These are phyloP conservation scores for Pocillopora damicornis DNA, from an alignment of 64 coral and sea anemone species.

Conservation along the genomic window DNA sequence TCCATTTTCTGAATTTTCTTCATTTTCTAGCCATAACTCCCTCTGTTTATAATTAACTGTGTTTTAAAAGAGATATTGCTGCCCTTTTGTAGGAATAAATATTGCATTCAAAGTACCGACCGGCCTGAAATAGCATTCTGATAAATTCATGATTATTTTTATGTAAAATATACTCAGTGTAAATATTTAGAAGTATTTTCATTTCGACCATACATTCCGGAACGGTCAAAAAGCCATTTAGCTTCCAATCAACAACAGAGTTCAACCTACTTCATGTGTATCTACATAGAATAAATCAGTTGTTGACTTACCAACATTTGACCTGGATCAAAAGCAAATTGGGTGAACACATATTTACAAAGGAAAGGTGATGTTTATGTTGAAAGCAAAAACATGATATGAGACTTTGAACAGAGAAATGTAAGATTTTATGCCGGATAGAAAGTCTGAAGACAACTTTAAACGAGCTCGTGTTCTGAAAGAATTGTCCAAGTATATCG, in stretches of 20 bases:
- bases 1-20: slow-evolving; percentile 1
- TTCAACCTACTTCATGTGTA: background rate
- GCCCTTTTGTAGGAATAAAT: background rate
- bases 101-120: background rate
- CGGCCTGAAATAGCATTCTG: background rate
- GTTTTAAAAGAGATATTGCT: background rate
- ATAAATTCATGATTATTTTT: background rate
- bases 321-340: background rate
- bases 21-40: background rate
- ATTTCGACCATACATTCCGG: too few relatives aligned
- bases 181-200: too few relatives aligned
- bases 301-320: background rate
- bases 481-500: background rate
- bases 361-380: background rate
- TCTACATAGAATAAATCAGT: background rate
- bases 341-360: background rate
- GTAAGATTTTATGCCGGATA: background rate
- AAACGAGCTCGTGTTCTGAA: background rate
- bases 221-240: too few relatives aligned
- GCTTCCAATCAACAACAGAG: too few relatives aligned
- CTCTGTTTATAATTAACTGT: background rate
- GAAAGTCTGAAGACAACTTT: background rate
- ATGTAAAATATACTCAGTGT: too few relatives aligned
- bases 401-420: background rate
- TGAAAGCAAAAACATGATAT: background rate